A percentile compares a stretch with the other conserved stretches of the same genome.
phyloP scores from a whole-genome alignment of 2,113 vertebrate genomes.

The Lontra canadensis region DNA sequence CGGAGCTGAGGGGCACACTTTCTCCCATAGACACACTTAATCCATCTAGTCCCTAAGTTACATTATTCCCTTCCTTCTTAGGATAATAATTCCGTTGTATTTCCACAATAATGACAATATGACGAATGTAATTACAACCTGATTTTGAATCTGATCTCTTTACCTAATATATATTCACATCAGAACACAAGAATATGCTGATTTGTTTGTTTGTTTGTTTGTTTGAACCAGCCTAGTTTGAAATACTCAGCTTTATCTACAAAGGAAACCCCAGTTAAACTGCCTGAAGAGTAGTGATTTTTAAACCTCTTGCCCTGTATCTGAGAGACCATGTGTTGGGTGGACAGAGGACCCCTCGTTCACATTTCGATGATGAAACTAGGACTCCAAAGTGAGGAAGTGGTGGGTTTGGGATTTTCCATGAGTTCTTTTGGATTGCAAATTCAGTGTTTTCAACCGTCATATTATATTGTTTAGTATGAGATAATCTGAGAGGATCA shows the following conservation, averaged over 20 bases:
- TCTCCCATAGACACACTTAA: not conserved
- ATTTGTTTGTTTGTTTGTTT: not conserved
- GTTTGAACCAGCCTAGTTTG: not conserved
- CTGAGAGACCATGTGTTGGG: not conserved
- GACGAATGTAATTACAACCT: not conserved
- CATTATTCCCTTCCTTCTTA: not conserved
- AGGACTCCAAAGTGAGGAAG: not conserved
- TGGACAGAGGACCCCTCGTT: not conserved
- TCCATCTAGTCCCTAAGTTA: not conserved
- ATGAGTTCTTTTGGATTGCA: not conserved
- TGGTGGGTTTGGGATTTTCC: not conserved
- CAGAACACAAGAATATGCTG: not conserved
- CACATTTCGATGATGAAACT: not conserved
- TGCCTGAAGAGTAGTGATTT: not conserved
- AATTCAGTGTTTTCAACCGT: not conserved
- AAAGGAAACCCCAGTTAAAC: not conserved
- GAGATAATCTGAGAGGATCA: not conserved
- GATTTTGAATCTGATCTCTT: not conserved
- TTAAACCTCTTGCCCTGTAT: not conserved
- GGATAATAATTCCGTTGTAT: not conserved
- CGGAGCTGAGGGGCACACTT: not conserved
- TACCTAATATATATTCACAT: not conserved
- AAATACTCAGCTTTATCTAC: not conserved
- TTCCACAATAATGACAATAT: not conserved
- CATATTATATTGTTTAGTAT: not conserved